These are phyloP conservation scores for Drosophila stalkeri DNA, from an alignment of 2,888 invertebrate genomes.

Conservation along the genomic window DNA sequence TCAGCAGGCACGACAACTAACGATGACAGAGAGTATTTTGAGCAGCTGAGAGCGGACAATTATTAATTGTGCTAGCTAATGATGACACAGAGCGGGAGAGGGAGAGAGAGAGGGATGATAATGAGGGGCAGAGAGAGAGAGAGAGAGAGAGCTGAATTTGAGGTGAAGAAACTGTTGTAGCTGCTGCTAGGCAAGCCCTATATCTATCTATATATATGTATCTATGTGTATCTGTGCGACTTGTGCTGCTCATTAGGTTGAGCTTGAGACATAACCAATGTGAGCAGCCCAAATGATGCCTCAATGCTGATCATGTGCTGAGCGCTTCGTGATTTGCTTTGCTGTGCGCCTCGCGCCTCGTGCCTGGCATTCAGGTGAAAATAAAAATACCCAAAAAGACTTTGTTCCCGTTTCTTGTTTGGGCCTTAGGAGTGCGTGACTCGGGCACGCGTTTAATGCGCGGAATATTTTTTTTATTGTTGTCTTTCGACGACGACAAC, in stretches of 20 bases:
- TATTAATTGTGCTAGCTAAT: too few relatives aligned
- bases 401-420: slow-evolving; percentile 46
- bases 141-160: neutral
- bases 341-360: slow-evolving; percentile 7
- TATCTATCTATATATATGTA: neutral
- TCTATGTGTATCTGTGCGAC: slow-evolving; percentile 5
- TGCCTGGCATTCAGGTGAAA: slow-evolving; percentile 43
- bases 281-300: neutral
- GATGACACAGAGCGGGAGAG: neutral
- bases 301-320: slow-evolving; percentile 48
- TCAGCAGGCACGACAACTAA: slow-evolving; percentile 16
- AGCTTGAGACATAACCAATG: slow-evolving; percentile 6
- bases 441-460: slow-evolving; percentile 63
- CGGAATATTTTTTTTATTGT: slow-evolving; percentile 37
- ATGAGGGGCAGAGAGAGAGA: neutral
- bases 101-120: too few relatives aligned
- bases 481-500: slow-evolving; percentile 17
- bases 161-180: slow-evolving; percentile 11
- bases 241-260: slow-evolving; percentile 38
- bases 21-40: slow-evolving; percentile 11
- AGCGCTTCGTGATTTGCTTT: slow-evolving; percentile 9
- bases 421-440: slow-evolving; percentile 56
- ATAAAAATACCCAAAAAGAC: slow-evolving; percentile 23
- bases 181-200: slow-evolving; percentile 1
- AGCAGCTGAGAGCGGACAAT: neutral